Base-by-base conservation (phyloP, 1,140 invertebrate species). In the Caenorhabditis latens region DNA sequence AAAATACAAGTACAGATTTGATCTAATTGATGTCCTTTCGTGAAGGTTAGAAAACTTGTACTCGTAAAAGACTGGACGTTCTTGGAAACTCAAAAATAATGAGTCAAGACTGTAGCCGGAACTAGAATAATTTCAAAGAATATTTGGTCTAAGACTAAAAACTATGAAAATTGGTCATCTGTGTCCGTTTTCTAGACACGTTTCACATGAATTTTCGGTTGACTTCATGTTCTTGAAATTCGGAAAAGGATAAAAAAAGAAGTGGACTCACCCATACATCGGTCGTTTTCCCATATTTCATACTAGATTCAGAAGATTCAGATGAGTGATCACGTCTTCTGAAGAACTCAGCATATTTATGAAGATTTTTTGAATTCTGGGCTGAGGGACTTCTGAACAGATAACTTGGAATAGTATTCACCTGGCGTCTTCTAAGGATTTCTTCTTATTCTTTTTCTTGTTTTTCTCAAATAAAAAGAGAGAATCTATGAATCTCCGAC, bases 241-340 rank as follows among this genome's bases (percentile, higher is more conserved):
- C 13, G 19, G n/a, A 46, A 24, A 67, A 43, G 19, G 8, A 16
- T 19, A 16, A 24, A 9, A 32, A 32, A 32, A 32, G 8, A 32
- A 19, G 16, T 32, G 6, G 16, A 46, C 65, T 71, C 42, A 71
- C 65, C 65, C 65, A 43, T 71, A 71, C 65, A 71, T 71, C 4
- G 65, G 65, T 71, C 65, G 65, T 71, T 19, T 21, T 2, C 21
- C 24, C 61, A 63, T 63, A 4, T 7, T 32, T 63, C 61, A 63
- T 58, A n/a, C 57, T 58, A 58, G 19, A 58, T 8, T 14, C 50
- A 32, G 32, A 32, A 1, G 32, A 32, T 32, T 32, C 32, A 32
- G 5, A 14, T 53, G 19, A 58, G 57, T n/a, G 5, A 9, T 65
- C 61, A 65, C 32, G 61, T 11, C 32, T 65, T 65, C 61, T 40